phyloP scores from a whole-genome alignment of 1,140 invertebrate genomes.

The Meloidogyne exigua region DNA sequence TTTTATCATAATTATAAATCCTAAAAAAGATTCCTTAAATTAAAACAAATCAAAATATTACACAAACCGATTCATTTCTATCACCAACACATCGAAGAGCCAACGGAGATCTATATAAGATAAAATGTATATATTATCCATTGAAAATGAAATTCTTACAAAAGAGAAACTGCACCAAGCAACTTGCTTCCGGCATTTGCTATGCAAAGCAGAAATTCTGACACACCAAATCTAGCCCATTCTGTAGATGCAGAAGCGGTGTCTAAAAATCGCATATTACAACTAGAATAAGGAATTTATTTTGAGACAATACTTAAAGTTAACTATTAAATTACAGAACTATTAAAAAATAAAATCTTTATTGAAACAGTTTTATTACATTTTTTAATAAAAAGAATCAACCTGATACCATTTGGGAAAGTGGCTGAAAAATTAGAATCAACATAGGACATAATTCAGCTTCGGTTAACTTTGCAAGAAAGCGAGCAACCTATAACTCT shows the following conservation, averaged over 20 bases:
- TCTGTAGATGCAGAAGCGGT: conserved; percentile 19
- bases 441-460: conserved; percentile 37
- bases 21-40: background rate
- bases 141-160: background rate
- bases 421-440: conserved; percentile 35
- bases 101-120: conserved; percentile 42
- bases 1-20: too few relatives aligned
- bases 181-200: background rate
- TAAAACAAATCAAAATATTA: background rate
- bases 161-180: background rate
- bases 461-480: conserved; percentile 42
- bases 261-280: background rate
- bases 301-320: background rate
- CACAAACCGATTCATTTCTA: conserved; percentile 33
- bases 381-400: too few relatives aligned
- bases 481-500: conserved; percentile 30
- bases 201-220: conserved; percentile 41
- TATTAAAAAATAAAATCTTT: too few relatives aligned
- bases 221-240: conserved; percentile 36
- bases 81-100: conserved; percentile 48
- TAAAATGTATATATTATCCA: background rate
- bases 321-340: too few relatives aligned
- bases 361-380: too few relatives aligned
- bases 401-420: conserved; percentile 23
- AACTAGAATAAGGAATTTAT: too few relatives aligned